Evolutionary conservation across 2,888 invertebrate genomes (phyloP), one percentile per base, ranked within the genome.

Genomic region (Argyra leucocephala): DNA sequence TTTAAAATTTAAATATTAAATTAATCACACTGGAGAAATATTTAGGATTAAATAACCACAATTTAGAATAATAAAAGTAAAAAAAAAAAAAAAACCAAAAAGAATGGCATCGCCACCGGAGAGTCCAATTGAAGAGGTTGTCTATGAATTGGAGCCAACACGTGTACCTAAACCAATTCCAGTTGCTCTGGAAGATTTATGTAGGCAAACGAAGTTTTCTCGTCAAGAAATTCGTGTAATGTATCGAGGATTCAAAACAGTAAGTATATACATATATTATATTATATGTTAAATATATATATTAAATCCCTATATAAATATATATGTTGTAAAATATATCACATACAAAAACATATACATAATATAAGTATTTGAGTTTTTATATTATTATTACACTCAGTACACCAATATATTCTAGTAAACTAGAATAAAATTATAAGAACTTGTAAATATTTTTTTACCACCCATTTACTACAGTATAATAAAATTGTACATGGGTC

Each of bases 141-240:
- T 91, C 69, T 92, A 89, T 78, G 92, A 92, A 76, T 84, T 92
- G 77, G 92, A 92, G 79, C 88, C 88, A 70, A 86, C 86, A 75
- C 82, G 91, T 73, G 77, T 79, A 74, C 91, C 91, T 69, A 91
- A 91, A 73, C 89, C 91, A 23, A 86, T 91, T 69, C 91, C 92
- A 61, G 92, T 92, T 61, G 91, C 91, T 22, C 84, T 93, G 69
- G 95, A 96, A 77, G 93, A 94, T 76, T 83, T 96, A 67, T 93
- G 94, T 80, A 85, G 91, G 72, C 91, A 92, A 80, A 96, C 96
- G 65, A 96, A 96, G 81, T 97, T 97, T 82, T 91, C 94, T 63
- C 86, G 93, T 74, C 93, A 93, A 78, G 97, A 97, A 82, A 93
- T 97, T 71, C 87, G 96, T 73, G 92, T 96, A 75, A 96, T 97